Evolutionary conservation across 2,797 vertebrate genomes (phyloP).

Genomic region (Leucoraja ocellata): DNA sequence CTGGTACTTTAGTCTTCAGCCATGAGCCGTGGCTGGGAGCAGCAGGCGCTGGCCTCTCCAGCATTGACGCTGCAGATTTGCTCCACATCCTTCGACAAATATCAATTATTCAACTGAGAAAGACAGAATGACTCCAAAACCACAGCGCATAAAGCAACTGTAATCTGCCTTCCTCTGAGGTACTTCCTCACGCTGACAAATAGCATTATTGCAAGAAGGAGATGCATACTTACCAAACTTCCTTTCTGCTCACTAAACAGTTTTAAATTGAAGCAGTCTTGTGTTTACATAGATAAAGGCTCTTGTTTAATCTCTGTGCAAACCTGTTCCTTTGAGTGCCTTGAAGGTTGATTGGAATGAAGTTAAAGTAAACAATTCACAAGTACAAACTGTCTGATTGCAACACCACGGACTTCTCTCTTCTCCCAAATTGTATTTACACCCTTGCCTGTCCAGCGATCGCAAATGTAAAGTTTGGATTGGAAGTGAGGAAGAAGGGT

Average conservation of each 20-base stretch:
- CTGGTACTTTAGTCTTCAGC: not conserved
- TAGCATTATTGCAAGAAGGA: constrained; percentile 11
- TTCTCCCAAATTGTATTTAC: not conserved
- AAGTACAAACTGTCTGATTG: not conserved
- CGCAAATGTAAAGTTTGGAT: too few relatives aligned
- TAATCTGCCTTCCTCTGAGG: constrained; percentile 6
- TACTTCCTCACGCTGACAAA: constrained; percentile 27
- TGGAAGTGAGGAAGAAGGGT: too few relatives aligned
- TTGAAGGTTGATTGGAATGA: not conserved
- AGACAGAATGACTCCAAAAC: not conserved
- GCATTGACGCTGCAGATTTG: not conserved
- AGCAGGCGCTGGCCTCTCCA: not conserved
- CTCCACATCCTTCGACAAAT: not conserved
- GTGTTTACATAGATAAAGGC: constrained; percentile 30
- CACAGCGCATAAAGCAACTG: not conserved
- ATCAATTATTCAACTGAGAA: constrained; percentile 10
- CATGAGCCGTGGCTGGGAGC: not conserved
- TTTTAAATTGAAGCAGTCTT: not conserved
- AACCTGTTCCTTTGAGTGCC: constrained; percentile 30
- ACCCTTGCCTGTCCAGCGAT: not conserved
- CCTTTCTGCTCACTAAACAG: constrained; percentile 31
- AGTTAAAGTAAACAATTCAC: constrained; percentile 29
- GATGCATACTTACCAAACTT: constrained; percentile 26
- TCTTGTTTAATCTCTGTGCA: constrained; percentile 25
- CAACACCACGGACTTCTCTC: not conserved